These are phyloP conservation scores for Bombus confusus DNA, from an alignment of 1,140 invertebrate genomes.

Conservation along the genomic window DNA sequence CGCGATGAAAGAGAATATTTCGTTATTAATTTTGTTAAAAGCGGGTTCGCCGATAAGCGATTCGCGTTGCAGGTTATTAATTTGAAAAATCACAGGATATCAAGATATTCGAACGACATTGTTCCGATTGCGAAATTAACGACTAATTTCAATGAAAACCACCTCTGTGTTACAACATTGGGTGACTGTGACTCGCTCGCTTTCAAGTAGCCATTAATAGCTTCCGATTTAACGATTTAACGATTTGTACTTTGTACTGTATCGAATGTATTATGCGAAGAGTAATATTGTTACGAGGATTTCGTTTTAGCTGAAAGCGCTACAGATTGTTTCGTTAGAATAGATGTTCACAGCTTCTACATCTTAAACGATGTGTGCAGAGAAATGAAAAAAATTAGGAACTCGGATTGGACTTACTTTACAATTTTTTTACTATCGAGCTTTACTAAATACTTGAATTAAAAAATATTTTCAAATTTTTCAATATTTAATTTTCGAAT, in stretches of 20 bases:
- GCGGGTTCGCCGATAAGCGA: not conserved
- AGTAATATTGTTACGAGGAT: not conserved
- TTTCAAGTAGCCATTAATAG: not conserved
- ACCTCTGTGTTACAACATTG: not conserved
- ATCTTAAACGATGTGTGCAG: not conserved
- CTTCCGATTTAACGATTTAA: not conserved
- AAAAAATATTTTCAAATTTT: no score
- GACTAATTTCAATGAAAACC: slow-evolving; percentile 2
- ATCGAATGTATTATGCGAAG: no score
- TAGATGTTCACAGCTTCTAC: not conserved
- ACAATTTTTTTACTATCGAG: no score
- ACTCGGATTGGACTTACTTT: no score
- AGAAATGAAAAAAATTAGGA: not conserved
- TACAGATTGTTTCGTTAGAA: not conserved
- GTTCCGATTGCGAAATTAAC: slow-evolving; percentile 8
- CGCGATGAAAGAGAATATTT: not conserved
- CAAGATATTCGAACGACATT: not conserved
- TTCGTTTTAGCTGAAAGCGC: not conserved
- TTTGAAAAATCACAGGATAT: slow-evolving; percentile 1
- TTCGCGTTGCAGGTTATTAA: not conserved
- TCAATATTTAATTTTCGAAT: not conserved
- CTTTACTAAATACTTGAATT: no score
- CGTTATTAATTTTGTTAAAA: slow-evolving; percentile 2
- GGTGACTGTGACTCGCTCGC: not conserved
- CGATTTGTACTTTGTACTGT: not conserved